Evolutionary conservation across 2,888 invertebrate species (phyloP).

Genomic region (Cyclophora albipunctata): DNA sequence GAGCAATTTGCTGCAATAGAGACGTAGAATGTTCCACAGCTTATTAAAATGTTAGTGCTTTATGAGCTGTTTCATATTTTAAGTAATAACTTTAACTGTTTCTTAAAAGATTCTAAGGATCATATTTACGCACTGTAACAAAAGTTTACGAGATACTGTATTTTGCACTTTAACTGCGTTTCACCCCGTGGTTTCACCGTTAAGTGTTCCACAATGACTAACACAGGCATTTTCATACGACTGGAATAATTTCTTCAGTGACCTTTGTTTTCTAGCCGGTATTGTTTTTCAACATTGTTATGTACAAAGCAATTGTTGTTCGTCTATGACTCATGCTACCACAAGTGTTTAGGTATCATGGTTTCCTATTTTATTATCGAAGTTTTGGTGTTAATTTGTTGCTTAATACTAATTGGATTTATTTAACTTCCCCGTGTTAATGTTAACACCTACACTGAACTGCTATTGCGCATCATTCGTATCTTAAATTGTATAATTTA

Average conservation of each 20-base stretch:
- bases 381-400: background rate
- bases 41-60: conserved; percentile 20
- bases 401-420: background rate
- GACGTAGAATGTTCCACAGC: conserved; percentile 25
- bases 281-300: conserved; percentile 39
- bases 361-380: conserved; percentile 21
- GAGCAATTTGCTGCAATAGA: conserved; percentile 26
- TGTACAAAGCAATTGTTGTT: conserved; percentile 28
- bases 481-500: too few species aligned
- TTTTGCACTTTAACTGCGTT: background rate
- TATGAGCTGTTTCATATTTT: conserved; percentile 11
- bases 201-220: conserved; percentile 40
- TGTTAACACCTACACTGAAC: too few species aligned
- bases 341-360: conserved; percentile 3
- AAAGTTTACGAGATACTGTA: background rate
- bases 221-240: conserved; percentile 52
- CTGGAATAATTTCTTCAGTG: conserved; percentile 49
- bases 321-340: conserved; percentile 39
- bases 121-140: background rate
- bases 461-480: too few species aligned
- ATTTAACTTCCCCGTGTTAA: too few species aligned
- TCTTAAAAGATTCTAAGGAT: background rate
- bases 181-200: conserved; percentile 6
- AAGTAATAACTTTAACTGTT: conserved; percentile 3
- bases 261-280: conserved; percentile 48